Base-by-base conservation (phyloP, 2,888 invertebrate genomes). In the Celastrina argiolus region DNA sequence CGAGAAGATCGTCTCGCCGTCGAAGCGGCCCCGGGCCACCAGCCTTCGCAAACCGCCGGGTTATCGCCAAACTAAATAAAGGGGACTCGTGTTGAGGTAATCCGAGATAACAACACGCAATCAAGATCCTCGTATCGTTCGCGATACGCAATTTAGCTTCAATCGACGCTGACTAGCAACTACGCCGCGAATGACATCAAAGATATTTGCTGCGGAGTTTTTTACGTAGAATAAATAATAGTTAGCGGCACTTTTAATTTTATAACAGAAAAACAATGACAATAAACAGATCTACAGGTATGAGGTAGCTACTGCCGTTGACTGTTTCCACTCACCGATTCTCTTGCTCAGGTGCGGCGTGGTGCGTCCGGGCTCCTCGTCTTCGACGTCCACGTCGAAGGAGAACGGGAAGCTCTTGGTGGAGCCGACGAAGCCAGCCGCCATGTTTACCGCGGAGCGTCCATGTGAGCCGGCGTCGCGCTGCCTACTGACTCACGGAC, bases 351-450 rank as follows among this genome's bases (percentile, higher is more conserved):
- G 77, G 67, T 77, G 87, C 8, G 87, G 84, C 2, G 87, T 86
- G 56, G 69, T 76, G 42, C 85, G 73, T 0, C 78, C 83, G 2
- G 77, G 74, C 4, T 84, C 83, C 56, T 84, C 84, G 31, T 88
- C 89, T 59, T 91, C 91, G 0, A 91, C 80, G 67, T 91, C 89
- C 16, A 85, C 78, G 72, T 92, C 92, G 76, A 92, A 92, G 65
- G 92, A 90, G 73, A 91, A 92, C 1, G 91, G 91, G 73, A 91
- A 92, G 73, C 71, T 89, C 75, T 87, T 91, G 51, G 91, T 91
- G 67, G 91, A 90, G 45, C 91, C 91, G 61, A 91, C 92, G 74
- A 84, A 90, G 68, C 85, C 84, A 73, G 83, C 79, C 68, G 90
- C 85, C 91, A 91, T 91, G 73, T 65, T 56, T 64, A 67, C 41